phyloP scores from a whole-genome alignment of 2,113 vertebrate species.

The Vicugna pacos region DNA sequence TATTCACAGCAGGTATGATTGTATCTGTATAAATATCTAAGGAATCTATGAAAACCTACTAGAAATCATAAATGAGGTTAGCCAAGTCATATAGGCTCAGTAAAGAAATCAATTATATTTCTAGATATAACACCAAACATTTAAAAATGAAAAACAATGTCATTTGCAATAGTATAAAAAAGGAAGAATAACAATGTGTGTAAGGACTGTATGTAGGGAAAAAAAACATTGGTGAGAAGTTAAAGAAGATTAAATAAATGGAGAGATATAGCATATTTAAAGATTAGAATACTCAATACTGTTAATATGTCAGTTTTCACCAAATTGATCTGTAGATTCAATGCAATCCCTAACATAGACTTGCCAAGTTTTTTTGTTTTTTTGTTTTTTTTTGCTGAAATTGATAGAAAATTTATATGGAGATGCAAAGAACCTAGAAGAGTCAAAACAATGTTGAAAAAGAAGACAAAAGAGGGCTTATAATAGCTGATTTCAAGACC shows the following conservation, averaged over 20 bases:
- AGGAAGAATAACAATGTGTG: not conserved
- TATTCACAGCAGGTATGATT: not conserved
- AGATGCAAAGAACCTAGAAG: not conserved
- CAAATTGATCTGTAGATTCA: not conserved
- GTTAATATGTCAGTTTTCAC: not conserved
- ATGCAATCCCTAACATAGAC: not conserved
- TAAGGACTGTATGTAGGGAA: not conserved
- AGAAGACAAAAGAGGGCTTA: not conserved
- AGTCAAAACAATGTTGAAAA: not conserved
- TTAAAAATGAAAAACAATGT: not conserved
- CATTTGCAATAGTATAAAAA: not conserved
- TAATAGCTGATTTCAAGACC: not conserved
- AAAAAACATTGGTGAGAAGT: not conserved
- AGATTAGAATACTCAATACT: not conserved
- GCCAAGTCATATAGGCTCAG: not conserved
- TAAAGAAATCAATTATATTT: not conserved
- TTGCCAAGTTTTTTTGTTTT: too few species aligned
- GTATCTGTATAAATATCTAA: not conserved
- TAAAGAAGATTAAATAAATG: slow-evolving; percentile 18
- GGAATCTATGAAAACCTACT: not conserved
- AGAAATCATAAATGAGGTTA: not conserved
- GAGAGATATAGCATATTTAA: not conserved
- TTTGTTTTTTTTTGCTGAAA: not conserved
- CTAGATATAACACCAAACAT: not conserved
- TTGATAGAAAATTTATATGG: not conserved